Evolutionary conservation across 2,113 vertebrate species (phyloP).

Genomic region (Epinephelus moara): DNA sequence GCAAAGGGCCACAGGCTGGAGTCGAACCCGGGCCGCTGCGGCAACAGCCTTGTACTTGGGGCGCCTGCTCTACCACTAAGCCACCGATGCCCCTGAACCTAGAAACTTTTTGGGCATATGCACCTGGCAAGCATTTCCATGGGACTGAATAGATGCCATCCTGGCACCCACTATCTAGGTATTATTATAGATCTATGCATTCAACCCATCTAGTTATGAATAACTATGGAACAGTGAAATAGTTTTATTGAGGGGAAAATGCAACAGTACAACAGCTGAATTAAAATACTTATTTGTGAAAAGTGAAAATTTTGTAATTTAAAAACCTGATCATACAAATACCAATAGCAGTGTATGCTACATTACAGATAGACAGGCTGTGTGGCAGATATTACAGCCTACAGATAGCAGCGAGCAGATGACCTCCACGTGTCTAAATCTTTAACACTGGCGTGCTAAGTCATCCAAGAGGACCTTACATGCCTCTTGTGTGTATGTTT

Average conservation of each 20-base stretch:
- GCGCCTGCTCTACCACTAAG: no score
- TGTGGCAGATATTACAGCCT: neutral
- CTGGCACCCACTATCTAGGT: no score
- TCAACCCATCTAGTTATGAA: neutral
- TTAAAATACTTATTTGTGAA: neutral
- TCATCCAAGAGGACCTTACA: neutral
- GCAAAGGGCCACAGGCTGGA: no score
- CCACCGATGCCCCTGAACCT: no score
- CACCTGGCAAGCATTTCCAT: no score
- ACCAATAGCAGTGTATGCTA: neutral
- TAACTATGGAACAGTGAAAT: neutral
- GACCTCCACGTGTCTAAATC: conserved; percentile 19
- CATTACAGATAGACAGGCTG: neutral
- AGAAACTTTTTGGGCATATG: no score
- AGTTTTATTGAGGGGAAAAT: neutral
- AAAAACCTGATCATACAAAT: neutral
- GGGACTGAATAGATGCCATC: no score
- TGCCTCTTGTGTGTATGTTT: neutral
- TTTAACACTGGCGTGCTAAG: conserved; percentile 16
- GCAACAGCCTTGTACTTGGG: no score
- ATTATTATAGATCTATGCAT: no score
- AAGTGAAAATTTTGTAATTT: neutral
- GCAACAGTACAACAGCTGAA: neutral
- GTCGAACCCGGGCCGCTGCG: no score
- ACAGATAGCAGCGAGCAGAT: conserved; percentile 15